Conservation (phyloP, 2,113 vertebrate species). For the Daphoenositta chrysoptera region DNA sequence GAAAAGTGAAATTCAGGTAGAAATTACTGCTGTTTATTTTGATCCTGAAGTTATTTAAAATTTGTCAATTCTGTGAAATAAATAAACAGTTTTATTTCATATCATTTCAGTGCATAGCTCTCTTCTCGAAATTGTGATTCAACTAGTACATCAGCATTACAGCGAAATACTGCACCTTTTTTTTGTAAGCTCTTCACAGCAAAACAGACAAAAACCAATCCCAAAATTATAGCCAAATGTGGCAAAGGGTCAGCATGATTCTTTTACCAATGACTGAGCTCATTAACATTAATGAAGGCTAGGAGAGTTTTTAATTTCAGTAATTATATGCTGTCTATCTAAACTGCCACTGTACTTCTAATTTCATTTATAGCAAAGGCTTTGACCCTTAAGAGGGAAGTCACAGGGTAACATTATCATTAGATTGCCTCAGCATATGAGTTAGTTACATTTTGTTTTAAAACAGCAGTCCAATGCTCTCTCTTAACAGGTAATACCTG, state of each 20-base stretch:
- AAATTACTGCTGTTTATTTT: conserved; percentile 5
- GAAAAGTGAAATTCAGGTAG: not conserved
- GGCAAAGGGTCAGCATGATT: not conserved
- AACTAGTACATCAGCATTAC: not conserved
- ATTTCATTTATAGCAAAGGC: not conserved
- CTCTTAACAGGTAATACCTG: not conserved
- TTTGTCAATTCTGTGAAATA: conserved; percentile 2
- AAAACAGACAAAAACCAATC: not conserved
- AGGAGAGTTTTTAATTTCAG: not conserved
- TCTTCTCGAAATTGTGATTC: not conserved
- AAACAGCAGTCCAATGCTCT: not conserved
- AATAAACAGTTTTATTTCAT: conserved; percentile 8
- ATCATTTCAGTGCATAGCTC: not conserved
- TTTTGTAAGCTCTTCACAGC: not conserved
- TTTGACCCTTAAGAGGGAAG: not conserved
- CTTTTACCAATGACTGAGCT: not conserved
- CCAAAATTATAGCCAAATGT: not conserved
- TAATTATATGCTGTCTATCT: not conserved
- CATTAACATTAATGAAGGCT: not conserved
- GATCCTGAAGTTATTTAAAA: not conserved
- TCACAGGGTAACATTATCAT: not conserved
- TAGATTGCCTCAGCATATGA: fast-evolving
- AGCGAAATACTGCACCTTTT: not conserved
- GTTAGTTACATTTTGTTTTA: not conserved
- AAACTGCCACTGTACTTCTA: not conserved